Evolutionary conservation across 2,888 invertebrate genomes (phyloP).

Genomic region (Pyrrhia umbra): DNA sequence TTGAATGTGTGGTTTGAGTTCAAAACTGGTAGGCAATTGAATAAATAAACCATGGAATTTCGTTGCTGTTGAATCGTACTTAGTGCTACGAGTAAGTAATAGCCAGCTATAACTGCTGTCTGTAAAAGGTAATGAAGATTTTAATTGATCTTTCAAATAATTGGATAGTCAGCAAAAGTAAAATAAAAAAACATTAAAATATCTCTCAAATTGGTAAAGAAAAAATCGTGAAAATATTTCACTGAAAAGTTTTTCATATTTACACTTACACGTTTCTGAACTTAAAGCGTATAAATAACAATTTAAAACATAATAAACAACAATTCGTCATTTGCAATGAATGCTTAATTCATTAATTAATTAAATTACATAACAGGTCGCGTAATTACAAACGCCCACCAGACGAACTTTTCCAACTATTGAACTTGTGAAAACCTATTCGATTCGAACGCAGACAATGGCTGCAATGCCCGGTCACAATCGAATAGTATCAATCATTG

Average conservation of each 20-base stretch:
- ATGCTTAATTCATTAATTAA: constrained; percentile 32
- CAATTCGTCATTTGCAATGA: constrained; percentile 10
- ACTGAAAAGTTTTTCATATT: not conserved
- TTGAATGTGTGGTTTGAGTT: constrained; percentile 61
- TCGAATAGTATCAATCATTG: constrained; percentile 53
- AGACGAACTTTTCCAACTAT: constrained; percentile 51
- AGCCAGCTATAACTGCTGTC: no score
- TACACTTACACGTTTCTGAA: not conserved
- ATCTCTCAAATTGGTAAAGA: no score
- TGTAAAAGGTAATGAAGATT: no score
- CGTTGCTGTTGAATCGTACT: constrained; percentile 30
- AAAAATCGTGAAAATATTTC: not conserved
- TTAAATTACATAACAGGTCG: constrained; percentile 41
- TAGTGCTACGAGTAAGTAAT: constrained; percentile 1
- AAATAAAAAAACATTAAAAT: no score
- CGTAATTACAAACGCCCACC: constrained; percentile 46
- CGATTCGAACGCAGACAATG: constrained; percentile 50
- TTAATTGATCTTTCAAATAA: no score
- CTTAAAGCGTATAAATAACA: not conserved
- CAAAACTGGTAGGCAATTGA: constrained; percentile 57
- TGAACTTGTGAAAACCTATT: constrained; percentile 56
- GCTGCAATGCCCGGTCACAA: constrained; percentile 44
- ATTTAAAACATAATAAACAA: not conserved
- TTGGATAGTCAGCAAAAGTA: no score
- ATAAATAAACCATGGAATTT: constrained; percentile 57